phyloP scores from a whole-genome alignment of 1,140 invertebrate genomes.

The Steinernema khuongi region DNA sequence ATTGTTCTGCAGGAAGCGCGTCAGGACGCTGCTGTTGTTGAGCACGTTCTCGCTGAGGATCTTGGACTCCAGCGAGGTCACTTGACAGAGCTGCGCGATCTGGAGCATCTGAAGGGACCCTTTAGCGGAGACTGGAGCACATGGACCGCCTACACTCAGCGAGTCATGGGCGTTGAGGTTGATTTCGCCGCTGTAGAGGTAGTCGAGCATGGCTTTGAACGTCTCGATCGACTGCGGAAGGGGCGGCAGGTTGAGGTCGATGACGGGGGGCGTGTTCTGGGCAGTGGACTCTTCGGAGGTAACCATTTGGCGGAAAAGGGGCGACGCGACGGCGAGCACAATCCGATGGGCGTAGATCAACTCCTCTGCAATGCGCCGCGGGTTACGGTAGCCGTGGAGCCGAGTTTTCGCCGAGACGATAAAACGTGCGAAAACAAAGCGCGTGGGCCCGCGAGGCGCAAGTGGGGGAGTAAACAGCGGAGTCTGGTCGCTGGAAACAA shows the following conservation, averaged over 20 bases:
- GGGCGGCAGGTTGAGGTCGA: slow-evolving; percentile 31
- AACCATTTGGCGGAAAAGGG: slow-evolving; percentile 28
- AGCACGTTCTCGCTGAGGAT: slow-evolving; percentile 17
- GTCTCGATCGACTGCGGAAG: slow-evolving; percentile 37
- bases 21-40: slow-evolving; percentile 6
- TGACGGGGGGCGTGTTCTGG: slow-evolving; percentile 18
- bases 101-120: slow-evolving; percentile 36
- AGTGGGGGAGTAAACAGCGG: no score
- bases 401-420: no score
- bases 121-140: not conserved
- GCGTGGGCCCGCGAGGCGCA: no score
- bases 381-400: not conserved
- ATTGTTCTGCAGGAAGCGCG: slow-evolving; percentile 7
- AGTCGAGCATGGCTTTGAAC: slow-evolving; percentile 39
- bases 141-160: slow-evolving; percentile 13
- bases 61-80: slow-evolving; percentile 34
- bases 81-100: slow-evolving; percentile 36
- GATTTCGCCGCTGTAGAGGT: slow-evolving; percentile 41
- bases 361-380: slow-evolving; percentile 36
- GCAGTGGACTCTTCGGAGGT: slow-evolving; percentile 19
- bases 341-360: slow-evolving; percentile 38
- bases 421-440: no score
- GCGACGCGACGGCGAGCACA: slow-evolving; percentile 38
- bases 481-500: no score
- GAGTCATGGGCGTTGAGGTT: not conserved